Evolutionary conservation across 2,797 vertebrate species (phyloP).

Genomic region (Chiroxiphia lanceolata): DNA sequence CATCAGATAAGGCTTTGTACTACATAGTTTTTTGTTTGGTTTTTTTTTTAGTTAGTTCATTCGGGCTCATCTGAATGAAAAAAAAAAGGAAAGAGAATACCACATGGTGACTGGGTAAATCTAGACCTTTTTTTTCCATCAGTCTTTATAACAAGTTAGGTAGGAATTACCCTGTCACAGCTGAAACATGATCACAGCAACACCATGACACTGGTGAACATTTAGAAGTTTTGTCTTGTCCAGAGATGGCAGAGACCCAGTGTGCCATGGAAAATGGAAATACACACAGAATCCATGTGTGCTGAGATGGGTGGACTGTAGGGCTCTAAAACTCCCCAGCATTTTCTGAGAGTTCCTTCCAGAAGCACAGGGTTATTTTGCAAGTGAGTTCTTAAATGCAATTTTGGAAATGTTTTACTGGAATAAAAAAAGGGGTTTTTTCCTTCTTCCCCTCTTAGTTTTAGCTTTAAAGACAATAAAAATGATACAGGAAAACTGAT

Average conservation of each 20-base stretch:
- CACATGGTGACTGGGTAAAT: neutral
- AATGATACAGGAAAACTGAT: neutral
- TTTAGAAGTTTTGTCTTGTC: neutral
- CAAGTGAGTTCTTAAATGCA: neutral
- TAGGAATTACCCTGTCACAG: neutral
- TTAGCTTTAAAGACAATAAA: slow-evolving; percentile 3
- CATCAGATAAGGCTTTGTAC: neutral
- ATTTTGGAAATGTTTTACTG: neutral
- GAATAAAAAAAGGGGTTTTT: neutral
- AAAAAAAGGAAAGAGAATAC: neutral
- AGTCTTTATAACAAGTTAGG: neutral
- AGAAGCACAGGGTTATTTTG: neutral
- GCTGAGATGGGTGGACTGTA: neutral
- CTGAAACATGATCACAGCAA: neutral
- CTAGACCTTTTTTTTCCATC: neutral
- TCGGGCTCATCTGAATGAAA: neutral
- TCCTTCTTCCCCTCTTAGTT: neutral
- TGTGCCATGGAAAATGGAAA: neutral
- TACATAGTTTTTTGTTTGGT: too few relatives aligned
- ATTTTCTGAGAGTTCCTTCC: neutral
- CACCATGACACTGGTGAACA: neutral
- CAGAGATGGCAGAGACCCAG: neutral
- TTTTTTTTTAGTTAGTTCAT: too few relatives aligned
- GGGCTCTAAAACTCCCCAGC: neutral
- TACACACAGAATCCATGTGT: neutral